A percentile compares a stretch with the other conserved stretches of the same genome.
These are phyloP conservation scores for Hippocampus kuda DNA, from an alignment of 2,797 vertebrate species.

Conservation along the genomic window DNA sequence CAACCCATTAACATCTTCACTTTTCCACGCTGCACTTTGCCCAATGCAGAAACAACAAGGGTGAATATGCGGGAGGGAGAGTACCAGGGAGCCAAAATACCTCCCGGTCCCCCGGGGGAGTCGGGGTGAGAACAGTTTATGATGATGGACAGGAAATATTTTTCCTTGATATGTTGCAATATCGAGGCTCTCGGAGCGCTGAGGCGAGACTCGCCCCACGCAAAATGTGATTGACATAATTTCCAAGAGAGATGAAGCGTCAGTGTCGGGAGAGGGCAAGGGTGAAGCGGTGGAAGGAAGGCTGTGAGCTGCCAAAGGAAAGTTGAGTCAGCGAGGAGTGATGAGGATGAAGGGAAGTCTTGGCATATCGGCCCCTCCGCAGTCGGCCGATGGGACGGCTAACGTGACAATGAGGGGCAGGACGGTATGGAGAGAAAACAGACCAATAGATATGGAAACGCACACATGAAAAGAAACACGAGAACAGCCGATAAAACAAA, in stretches of 20 bases:
- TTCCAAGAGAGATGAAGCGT: constrained; percentile 47
- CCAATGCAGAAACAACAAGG: constrained; percentile 45
- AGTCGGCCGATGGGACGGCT: constrained; percentile 20
- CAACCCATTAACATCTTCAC: constrained; percentile 63
- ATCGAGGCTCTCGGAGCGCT: constrained; percentile 29
- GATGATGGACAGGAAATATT: constrained; percentile 52
- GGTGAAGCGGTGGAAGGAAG: constrained; percentile 39
- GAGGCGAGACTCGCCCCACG: constrained; percentile 2
- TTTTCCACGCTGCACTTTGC: constrained; percentile 34
- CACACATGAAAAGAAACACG: background rate
- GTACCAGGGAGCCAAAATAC: constrained; percentile 46
- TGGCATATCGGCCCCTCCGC: constrained; percentile 34
- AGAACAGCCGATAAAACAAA: background rate
- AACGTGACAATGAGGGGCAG: background rate
- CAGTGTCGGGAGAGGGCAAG: constrained; percentile 38
- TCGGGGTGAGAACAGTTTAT: constrained; percentile 33
- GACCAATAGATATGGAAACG: background rate
- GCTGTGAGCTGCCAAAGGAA: constrained; percentile 51
- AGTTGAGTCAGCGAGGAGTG: constrained; percentile 55
- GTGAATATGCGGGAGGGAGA: constrained; percentile 28
- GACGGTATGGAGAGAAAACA: background rate
- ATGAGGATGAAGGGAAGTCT: constrained; percentile 31
- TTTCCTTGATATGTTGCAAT: constrained; percentile 46
- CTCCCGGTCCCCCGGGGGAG: constrained; percentile 18
- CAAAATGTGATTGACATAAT: constrained; percentile 21